Evolutionary conservation across 2,113 vertebrate genomes (phyloP), one percentile per base, ranked within the genome.

Genomic region (Salvator merianae): DNA sequence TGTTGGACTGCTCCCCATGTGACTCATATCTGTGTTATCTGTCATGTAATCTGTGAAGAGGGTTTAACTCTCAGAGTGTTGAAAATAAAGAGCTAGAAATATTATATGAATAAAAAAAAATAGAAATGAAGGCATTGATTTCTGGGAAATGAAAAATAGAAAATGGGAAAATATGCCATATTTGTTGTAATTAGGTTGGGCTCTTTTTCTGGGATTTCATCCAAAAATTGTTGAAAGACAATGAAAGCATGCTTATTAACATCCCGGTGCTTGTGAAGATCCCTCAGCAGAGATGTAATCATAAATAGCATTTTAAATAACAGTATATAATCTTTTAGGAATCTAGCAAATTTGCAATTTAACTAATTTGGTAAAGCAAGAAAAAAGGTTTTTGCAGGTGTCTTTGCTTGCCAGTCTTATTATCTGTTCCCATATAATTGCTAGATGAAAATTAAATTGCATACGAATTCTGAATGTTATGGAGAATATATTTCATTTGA

Each of bases 391-490:
- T 82, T n/a, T 65, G 5, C 24, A 81, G 72, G 36, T 70, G 38
- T 76, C 24, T 26, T 73, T 24, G 30, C 32, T 71, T 55, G 47
- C 76, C 7, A 70, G 50, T 85, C 82, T 79, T 65, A 86, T 32
- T 26, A 30, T 84, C n/a, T 47, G 6, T 3, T 70, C 1, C 0
- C 77, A 34, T 40, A 20, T 81, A 28, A 59, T 34, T 80, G 10
- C 18, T 63, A 22, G 68, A 72, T 70, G 43, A 7, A 86, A 80
- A 73, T 0, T 53, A 36, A 79, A 77, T 88, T 86, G 85, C 5
- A 71, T 18, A 84, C 43, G 0, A 22, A 16, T 81, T 83, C 30
- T 79, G 83, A 83, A 79, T 72, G 53, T 32, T 68, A 80, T 81
- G 3, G 0, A 1, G 16, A 86, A 47, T 71, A 86, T 50, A 5